Conservation (phyloP, 1,140 invertebrate genomes). For the Rhizoglyphus robini region DNA sequence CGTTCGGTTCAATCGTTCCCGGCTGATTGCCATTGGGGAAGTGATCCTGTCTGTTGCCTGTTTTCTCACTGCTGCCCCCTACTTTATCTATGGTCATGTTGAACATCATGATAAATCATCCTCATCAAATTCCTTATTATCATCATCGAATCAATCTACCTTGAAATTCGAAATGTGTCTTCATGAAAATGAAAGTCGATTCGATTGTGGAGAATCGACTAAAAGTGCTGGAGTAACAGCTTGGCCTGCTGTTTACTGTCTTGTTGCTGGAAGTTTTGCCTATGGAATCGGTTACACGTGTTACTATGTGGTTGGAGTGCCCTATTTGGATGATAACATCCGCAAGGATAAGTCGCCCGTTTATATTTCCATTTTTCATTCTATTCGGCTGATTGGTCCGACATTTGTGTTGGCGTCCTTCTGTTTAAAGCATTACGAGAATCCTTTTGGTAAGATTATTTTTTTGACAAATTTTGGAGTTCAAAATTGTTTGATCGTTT, state of each 20-base stretch:
- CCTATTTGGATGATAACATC: slow-evolving; percentile 32
- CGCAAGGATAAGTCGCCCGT: slow-evolving; percentile 29
- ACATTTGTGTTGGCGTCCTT: slow-evolving; percentile 23
- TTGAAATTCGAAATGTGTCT: slow-evolving; percentile 8
- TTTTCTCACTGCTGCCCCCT: slow-evolving; percentile 47
- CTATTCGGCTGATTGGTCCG: slow-evolving; percentile 25
- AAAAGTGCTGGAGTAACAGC: neutral
- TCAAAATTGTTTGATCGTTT: neutral
- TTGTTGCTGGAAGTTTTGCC: slow-evolving; percentile 24
- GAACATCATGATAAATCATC: slow-evolving; percentile 14
- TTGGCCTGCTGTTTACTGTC: slow-evolving; percentile 23
- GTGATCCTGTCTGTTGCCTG: slow-evolving; percentile 51
- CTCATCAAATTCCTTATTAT: neutral
- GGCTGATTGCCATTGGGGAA: slow-evolving; percentile 53
- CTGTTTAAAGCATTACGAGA: slow-evolving; percentile 24
- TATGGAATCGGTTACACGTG: slow-evolving; percentile 26
- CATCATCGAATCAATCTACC: neutral
- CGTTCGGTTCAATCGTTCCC: slow-evolving; percentile 47
- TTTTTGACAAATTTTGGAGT: neutral
- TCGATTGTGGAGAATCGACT: neutral
- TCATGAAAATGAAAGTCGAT: neutral
- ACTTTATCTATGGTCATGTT: slow-evolving; percentile 48
- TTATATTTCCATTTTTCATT: slow-evolving; percentile 22
- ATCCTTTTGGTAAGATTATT: slow-evolving; percentile 25
- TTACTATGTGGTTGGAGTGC: slow-evolving; percentile 27